Conservation (phyloP, 2,797 vertebrate species). For the Anolis apletophallus region DNA sequence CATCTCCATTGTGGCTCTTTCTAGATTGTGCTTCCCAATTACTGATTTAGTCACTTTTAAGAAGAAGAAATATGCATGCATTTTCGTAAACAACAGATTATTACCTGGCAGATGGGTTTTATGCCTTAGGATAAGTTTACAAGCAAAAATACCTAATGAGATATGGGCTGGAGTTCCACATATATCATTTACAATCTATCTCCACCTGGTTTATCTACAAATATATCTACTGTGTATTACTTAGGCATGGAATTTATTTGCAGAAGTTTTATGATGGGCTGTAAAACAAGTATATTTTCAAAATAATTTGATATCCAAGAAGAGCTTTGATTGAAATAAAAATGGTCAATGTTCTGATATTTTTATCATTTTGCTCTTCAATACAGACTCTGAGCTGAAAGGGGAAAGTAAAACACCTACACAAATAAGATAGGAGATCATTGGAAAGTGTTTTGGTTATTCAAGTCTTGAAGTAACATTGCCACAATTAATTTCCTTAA, state of each 20-base stretch:
- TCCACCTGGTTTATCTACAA: conserved; percentile 5
- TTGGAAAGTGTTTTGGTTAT: conserved; percentile 17
- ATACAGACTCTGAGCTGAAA: background rate
- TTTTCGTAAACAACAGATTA: conserved; percentile 52
- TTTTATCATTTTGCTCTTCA: background rate
- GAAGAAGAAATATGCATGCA: conserved; percentile 38
- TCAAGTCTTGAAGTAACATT: conserved; percentile 44
- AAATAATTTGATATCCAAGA: conserved; percentile 26
- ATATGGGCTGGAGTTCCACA: conserved; percentile 23
- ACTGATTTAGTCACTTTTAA: conserved; percentile 48
- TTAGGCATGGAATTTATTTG: conserved; percentile 20
- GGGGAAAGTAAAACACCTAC: background rate
- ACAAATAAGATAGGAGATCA: background rate
- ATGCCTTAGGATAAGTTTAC: conserved; percentile 36
- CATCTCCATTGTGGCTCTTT: conserved; percentile 46
- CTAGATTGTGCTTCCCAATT: conserved; percentile 29
- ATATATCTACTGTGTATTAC: background rate
- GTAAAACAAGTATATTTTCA: conserved; percentile 12
- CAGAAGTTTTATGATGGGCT: conserved; percentile 3
- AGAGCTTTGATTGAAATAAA: conserved; percentile 3
- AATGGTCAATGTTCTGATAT: background rate
- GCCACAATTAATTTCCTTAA: conserved; percentile 57
- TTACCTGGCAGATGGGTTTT: conserved; percentile 53
- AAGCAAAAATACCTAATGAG: conserved; percentile 42
- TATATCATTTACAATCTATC: conserved; percentile 33